Evolutionary conservation across 2,113 vertebrate species (phyloP).

Genomic region (Corythornis madagascariensis): DNA sequence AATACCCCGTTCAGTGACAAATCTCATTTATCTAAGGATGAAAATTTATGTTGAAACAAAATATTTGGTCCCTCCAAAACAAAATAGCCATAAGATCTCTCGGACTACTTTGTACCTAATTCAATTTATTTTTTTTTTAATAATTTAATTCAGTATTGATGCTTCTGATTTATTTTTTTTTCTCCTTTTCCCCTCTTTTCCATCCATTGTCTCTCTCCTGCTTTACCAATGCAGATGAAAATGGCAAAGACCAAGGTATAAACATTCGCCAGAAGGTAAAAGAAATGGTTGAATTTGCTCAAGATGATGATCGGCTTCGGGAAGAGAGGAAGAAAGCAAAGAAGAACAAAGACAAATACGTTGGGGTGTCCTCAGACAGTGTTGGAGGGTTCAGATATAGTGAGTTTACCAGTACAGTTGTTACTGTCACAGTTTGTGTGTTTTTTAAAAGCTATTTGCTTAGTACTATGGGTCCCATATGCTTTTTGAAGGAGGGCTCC

Average conservation of each 20-base stretch:
- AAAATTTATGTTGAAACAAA: constrained; percentile 9
- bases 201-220: not conserved
- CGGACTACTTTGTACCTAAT: not conserved
- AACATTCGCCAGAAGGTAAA: constrained; percentile 99
- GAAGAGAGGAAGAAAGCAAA: constrained; percentile 98
- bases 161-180: not conserved
- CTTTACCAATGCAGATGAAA: constrained; percentile 83
- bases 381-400: constrained; percentile 88
- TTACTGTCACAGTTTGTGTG: not conserved
- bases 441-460: not conserved
- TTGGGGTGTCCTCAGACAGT: constrained; percentile 94
- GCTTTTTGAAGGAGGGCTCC: not conserved
- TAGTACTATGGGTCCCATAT: not conserved
- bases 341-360: constrained; percentile 98
- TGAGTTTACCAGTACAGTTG: constrained; percentile 57
- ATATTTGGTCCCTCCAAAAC: not conserved
- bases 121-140: not conserved
- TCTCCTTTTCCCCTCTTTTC: not conserved
- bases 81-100: not conserved
- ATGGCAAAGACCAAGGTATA: constrained; percentile 97
- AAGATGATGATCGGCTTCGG: constrained; percentile 94
- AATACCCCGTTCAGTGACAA: not conserved
- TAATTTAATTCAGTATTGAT: not conserved
- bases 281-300: constrained; percentile 94
- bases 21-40: not conserved